Percentiles rank a stretch among this genome's conserved stretches.
These are phyloP conservation scores for Ganaspis sp. DNA, from an alignment of 1,140 invertebrate species.

Conservation along the genomic window DNA sequence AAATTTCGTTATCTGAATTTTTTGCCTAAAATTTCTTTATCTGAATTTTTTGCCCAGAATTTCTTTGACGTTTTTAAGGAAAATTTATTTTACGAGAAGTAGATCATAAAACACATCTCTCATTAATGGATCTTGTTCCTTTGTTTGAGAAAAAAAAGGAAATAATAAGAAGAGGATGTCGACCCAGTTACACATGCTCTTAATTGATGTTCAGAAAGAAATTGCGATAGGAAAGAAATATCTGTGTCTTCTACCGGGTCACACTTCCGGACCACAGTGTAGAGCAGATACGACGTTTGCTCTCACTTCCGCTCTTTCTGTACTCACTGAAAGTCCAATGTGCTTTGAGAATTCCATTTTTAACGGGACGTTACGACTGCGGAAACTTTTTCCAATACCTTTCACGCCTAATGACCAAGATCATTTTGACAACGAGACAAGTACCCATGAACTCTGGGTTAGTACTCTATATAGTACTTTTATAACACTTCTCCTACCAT, in stretches of 20 bases:
- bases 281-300: background rate
- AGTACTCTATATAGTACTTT: background rate
- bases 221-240: background rate
- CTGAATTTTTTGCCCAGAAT: no score
- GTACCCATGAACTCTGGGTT: background rate
- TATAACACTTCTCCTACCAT: background rate
- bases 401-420: constrained; percentile 9
- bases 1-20: no score
- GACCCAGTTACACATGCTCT: background rate
- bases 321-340: background rate
- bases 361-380: background rate
- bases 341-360: constrained; percentile 8
- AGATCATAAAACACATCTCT: no score
- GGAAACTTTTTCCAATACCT: background rate
- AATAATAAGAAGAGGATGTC: background rate
- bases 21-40: no score
- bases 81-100: no score
- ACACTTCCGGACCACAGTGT: background rate
- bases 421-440: constrained; percentile 9
- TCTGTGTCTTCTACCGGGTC: background rate
- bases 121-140: no score
- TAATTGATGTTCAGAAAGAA: constrained; percentile 10
- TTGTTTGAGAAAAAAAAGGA: no score
- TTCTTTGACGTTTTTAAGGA: no score
- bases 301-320: background rate